A percentile compares a stretch with the other conserved stretches of the same genome.
These are phyloP conservation scores for Xestia rhomboidea DNA, from an alignment of 2,888 invertebrate species.

Conservation along the genomic window DNA sequence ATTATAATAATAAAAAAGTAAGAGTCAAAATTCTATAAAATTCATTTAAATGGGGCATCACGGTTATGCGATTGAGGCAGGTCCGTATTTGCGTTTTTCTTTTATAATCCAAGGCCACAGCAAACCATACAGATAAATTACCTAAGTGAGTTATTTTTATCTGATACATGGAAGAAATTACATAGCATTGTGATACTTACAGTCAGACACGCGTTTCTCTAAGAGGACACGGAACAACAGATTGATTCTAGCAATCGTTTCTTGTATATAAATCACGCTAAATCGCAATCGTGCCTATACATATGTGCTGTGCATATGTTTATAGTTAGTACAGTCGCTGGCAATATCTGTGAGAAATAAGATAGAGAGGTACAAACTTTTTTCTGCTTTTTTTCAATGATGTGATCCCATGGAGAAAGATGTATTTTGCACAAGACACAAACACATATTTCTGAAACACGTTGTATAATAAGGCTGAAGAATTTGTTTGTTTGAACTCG, in stretches of 20 bases:
- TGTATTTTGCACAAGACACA: background rate
- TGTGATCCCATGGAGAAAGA: background rate
- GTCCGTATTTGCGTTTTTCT: background rate
- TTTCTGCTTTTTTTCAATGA: background rate
- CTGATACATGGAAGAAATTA: background rate
- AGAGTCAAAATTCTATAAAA: background rate
- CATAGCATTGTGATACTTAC: constrained; percentile 35
- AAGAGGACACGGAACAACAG: constrained; percentile 24
- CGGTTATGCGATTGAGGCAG: background rate
- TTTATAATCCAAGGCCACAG: background rate
- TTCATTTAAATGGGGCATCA: background rate
- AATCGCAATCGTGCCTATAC: constrained; percentile 11
- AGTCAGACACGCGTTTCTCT: constrained; percentile 24
- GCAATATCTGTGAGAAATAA: constrained; percentile 11
- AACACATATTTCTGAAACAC: background rate
- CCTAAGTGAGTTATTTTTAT: constrained; percentile 9
- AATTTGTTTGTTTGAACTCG: background rate
- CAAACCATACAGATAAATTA: background rate
- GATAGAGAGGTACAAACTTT: background rate
- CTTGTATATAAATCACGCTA: constrained; percentile 51
- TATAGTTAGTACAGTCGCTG: constrained; percentile 41
- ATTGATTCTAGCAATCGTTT: constrained; percentile 18
- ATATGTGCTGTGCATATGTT: background rate
- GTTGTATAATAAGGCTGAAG: background rate
- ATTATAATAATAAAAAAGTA: background rate